Base-by-base conservation (phyloP, 2,113 vertebrate species). In the Alouatta palliata region DNA sequence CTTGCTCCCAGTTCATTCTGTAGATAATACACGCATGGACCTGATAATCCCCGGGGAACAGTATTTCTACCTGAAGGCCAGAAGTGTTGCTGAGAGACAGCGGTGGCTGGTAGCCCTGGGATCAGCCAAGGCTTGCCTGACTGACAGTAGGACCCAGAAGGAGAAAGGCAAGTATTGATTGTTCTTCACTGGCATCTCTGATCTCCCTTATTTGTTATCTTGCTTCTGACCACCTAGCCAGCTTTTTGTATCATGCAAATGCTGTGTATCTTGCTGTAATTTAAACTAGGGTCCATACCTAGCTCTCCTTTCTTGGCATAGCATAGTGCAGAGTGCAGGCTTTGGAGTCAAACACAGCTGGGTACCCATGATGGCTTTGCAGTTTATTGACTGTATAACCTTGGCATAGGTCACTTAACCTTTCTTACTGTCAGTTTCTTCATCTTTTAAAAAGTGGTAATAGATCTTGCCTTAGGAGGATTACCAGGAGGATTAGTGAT, bases 101-200 rank as follows among this genome's bases (percentile, higher is more conserved):
- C 99, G 99, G 97, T 99, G 99, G 99, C 98, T 99, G 95, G 99
- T 99, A 95, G 99, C 99, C 0, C 98, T 99, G 93, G 99, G 99
- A 86, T 99, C 99, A 52, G 99, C 99, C 87, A 99, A 99, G 98
- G 99, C 99, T 96, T 99, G 99, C 88, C 99, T 99, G 89, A 99
- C 99, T 4, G 99, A 99, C 97, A 99, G 99, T 98, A 98, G 99
- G 95, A 99, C 99, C 20, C 99, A 99, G 97, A 99, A 99, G 97
- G 99, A 99, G 98, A 99, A 99, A 98, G 99, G 99, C 98, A 99
- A 98, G 98, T 97, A 87, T 3, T 43, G 13, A 82, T 54, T 80
- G 70, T 85, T 52, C 1, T 27, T 58, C 21, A 30, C 8, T 75
- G 68, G 40, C 79, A 70, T 77, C 52, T 92, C 83, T 87, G 49